Evolutionary conservation across 2,888 invertebrate genomes (phyloP).

Genomic region (Hanleya hanleyi): DNA sequence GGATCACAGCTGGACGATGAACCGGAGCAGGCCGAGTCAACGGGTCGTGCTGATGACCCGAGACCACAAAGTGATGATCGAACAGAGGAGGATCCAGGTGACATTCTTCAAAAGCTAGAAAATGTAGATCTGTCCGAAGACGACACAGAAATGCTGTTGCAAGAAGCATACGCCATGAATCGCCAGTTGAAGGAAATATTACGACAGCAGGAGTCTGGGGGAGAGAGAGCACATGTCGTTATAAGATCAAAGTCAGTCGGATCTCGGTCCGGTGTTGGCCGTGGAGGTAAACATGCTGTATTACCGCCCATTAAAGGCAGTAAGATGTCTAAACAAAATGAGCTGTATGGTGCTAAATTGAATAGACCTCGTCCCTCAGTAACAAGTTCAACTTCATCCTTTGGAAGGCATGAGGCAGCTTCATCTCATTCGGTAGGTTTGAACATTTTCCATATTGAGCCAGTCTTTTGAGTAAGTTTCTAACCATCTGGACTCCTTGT

Average conservation of each 20-base stretch:
- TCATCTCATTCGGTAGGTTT: slow-evolving; percentile 2
- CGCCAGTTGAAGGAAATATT: slow-evolving; percentile 53
- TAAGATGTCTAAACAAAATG: not conserved
- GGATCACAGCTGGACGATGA: too few species aligned
- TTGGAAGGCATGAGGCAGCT: not conserved
- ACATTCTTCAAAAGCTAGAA: slow-evolving; percentile 50
- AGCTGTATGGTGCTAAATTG: not conserved
- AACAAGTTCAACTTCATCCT: not conserved
- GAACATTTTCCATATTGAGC: too few species aligned
- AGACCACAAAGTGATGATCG: too few species aligned
- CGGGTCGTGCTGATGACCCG: too few species aligned
- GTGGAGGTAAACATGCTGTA: not conserved
- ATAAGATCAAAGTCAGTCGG: not conserved
- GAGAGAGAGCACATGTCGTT: not conserved
- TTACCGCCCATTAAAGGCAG: slow-evolving; percentile 1
- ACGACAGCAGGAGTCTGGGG: slow-evolving; percentile 37
- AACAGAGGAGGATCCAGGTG: too few species aligned
- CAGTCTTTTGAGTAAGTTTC: too few species aligned
- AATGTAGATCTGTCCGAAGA: slow-evolving; percentile 54
- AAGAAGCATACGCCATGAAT: slow-evolving; percentile 60
- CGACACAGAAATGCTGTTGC: slow-evolving; percentile 56
- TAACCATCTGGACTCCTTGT: too few species aligned
- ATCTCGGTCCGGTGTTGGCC: not conserved
- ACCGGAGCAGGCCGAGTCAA: too few species aligned
- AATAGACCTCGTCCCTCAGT: not conserved